Percentiles rank a stretch among this genome's conserved stretches.
These are phyloP conservation scores for Spisula solida DNA, from an alignment of 2,888 invertebrate genomes.

Conservation along the genomic window DNA sequence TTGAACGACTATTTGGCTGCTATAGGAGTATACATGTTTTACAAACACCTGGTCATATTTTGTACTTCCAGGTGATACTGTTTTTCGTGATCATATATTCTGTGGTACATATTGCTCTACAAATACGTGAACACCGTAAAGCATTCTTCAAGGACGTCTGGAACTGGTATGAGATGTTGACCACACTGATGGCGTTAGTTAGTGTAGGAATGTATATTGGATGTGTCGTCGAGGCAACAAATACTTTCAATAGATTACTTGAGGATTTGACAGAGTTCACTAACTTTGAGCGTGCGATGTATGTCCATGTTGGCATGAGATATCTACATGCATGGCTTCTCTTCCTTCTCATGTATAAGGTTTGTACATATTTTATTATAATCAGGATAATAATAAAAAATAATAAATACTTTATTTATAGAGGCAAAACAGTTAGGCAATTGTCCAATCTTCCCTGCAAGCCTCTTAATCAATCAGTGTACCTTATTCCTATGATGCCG, in stretches of 20 bases:
- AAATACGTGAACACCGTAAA: conserved; percentile 75
- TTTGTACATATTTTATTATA: conserved; percentile 72
- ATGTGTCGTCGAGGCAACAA: conserved; percentile 84
- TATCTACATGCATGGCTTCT: conserved; percentile 87
- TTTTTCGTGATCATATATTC: conserved; percentile 84
- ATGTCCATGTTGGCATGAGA: conserved; percentile 86
- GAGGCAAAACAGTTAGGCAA: too few relatives aligned
- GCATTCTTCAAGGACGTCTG: conserved; percentile 85
- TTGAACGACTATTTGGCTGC: too few relatives aligned
- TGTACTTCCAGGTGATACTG: conserved; percentile 79
- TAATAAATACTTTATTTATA: too few relatives aligned
- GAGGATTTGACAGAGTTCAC: conserved; percentile 78
- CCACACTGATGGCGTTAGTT: conserved; percentile 81
- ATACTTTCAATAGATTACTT: conserved; percentile 85
- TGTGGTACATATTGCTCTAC: conserved; percentile 79
- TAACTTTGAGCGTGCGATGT: conserved; percentile 81
- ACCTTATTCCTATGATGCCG: too few relatives aligned
- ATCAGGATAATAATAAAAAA: too few relatives aligned
- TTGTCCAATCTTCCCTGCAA: too few relatives aligned
- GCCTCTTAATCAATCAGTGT: too few relatives aligned
- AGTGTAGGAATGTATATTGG: conserved; percentile 84
- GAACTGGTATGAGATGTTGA: conserved; percentile 85
- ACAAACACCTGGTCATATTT: too few relatives aligned
- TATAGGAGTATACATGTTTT: too few relatives aligned
- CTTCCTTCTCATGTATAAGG: conserved; percentile 88